These are phyloP conservation scores for Diabrotica balteata DNA, from an alignment of 2,888 invertebrate species.

Conservation along the genomic window DNA sequence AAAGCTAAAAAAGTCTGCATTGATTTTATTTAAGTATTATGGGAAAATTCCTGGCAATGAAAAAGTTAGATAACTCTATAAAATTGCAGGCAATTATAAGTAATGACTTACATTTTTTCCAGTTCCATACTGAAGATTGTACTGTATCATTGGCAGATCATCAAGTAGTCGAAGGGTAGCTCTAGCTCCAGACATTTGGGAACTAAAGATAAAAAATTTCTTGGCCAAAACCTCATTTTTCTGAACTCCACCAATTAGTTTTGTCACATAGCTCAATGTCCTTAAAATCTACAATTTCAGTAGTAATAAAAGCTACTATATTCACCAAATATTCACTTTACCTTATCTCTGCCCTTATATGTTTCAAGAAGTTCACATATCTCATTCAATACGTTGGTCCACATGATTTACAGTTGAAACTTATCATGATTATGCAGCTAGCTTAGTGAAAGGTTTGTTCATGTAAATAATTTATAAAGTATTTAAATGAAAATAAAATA, in stretches of 20 bases:
- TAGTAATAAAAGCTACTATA: not conserved
- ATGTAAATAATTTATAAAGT: constrained; percentile 8
- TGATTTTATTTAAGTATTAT: no score
- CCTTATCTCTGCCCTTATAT: constrained; percentile 88
- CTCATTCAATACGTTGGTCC: constrained; percentile 51
- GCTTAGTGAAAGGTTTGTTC: constrained; percentile 11
- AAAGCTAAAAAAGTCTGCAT: no score
- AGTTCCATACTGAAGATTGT: constrained; percentile 75
- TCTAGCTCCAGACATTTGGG: constrained; percentile 76
- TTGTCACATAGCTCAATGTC: constrained; percentile 78
- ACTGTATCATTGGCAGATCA: constrained; percentile 82
- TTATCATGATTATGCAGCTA: constrained; percentile 6
- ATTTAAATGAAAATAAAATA: constrained; percentile 9
- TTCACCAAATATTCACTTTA: constrained; percentile 50
- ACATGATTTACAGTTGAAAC: constrained; percentile 16
- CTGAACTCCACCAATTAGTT: constrained; percentile 73
- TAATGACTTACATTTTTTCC: constrained; percentile 64
- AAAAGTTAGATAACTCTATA: no score
- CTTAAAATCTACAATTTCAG: constrained; percentile 70
- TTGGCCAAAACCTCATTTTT: constrained; percentile 67
- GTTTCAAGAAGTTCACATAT: constrained; percentile 78
- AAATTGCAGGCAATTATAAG: no score
- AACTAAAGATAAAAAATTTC: constrained; percentile 68
- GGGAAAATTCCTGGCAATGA: no score
- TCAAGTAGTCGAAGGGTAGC: constrained; percentile 83